A percentile compares a stretch with the other conserved stretches of the same genome.
These are phyloP conservation scores for Baronia brevicornis DNA, from an alignment of 2,888 invertebrate species.

Conservation along the genomic window DNA sequence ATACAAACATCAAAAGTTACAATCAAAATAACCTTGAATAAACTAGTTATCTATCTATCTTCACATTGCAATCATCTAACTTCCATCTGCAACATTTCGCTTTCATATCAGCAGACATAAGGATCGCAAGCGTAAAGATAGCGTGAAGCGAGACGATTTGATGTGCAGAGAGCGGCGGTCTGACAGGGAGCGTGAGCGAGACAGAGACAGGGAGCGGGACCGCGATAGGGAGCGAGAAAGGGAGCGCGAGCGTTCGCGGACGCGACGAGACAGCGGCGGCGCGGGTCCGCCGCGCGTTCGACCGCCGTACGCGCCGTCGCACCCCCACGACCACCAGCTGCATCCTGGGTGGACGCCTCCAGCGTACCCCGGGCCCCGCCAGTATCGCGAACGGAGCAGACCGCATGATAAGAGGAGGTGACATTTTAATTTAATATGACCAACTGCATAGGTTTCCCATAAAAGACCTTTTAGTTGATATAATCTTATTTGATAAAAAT, in stretches of 20 bases:
- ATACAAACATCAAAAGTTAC: too few species aligned
- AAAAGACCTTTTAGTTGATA: too few species aligned
- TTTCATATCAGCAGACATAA: conserved; percentile 69
- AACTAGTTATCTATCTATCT: too few species aligned
- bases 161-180: conserved; percentile 73
- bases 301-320: conserved; percentile 36
- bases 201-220: conserved; percentile 74
- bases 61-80: conserved; percentile 17
- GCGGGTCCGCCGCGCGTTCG: conserved; percentile 40
- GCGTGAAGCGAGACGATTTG: conserved; percentile 70
- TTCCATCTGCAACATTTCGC: conserved; percentile 34
- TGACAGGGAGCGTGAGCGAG: conserved; percentile 67
- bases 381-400: conserved; percentile 63
- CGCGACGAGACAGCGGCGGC: conserved; percentile 49
- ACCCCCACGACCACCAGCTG: conserved; percentile 26
- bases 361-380: conserved; percentile 61
- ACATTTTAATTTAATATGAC: conserved; percentile 11
- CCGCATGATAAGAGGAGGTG: conserved; percentile 80
- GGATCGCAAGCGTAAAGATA: conserved; percentile 65
- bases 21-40: too few species aligned
- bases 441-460: too few species aligned
- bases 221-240: conserved; percentile 68
- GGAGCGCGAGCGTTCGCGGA: conserved; percentile 68
- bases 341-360: conserved; percentile 50
- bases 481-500: too few species aligned